Evolutionary conservation across 2,113 vertebrate genomes (phyloP).

Genomic region (Peromyscus maniculatus): DNA sequence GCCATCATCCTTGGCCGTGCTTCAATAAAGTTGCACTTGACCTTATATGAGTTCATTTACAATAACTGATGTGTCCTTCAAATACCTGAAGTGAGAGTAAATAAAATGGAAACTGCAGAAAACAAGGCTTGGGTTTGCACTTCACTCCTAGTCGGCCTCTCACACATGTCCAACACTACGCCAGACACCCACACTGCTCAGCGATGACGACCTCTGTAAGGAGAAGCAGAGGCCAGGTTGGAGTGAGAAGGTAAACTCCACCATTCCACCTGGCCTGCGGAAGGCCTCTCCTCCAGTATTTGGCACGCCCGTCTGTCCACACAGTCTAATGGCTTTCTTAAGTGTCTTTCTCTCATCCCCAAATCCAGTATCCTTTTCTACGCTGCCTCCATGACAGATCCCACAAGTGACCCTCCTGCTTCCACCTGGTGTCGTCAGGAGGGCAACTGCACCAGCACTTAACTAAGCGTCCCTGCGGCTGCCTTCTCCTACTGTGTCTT

Average conservation of each 20-base stretch:
- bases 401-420: neutral
- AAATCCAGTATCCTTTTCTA: neutral
- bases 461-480: no score
- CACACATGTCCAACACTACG: neutral
- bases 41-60: neutral
- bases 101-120: no score
- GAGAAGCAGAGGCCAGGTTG: no score
- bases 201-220: neutral
- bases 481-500: neutral
- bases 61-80: neutral
- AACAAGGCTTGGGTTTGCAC: neutral
- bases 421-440: neutral
- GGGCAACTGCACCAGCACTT: neutral
- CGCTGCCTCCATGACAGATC: neutral
- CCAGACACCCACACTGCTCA: neutral
- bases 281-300: neutral
- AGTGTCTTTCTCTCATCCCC: neutral
- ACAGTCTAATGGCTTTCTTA: neutral
- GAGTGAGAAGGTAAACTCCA: neutral
- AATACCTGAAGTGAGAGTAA: no score
- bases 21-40: neutral
- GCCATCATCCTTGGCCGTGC: neutral
- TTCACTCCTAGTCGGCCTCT: neutral
- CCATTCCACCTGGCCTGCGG: neutral
- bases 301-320: neutral